phyloP scores from a whole-genome alignment of 2,113 vertebrate species.

The Pristiophorus japonicus region DNA sequence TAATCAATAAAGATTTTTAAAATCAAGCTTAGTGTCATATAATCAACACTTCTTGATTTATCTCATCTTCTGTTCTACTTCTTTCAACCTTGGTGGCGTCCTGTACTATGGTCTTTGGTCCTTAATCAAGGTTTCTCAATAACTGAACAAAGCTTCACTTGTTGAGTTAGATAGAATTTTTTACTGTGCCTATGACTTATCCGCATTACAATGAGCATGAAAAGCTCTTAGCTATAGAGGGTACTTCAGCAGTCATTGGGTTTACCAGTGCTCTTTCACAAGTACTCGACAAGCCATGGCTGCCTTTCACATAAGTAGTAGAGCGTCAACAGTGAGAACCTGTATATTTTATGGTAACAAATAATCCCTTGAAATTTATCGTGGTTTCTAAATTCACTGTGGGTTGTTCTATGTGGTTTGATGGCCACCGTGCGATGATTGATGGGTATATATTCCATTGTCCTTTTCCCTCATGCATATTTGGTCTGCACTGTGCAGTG shows the following conservation, averaged over 20 bases:
- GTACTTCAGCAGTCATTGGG: neutral
- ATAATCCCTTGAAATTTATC: neutral
- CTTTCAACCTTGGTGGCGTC: neutral
- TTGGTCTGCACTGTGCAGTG: neutral
- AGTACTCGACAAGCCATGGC: neutral
- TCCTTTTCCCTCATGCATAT: neutral
- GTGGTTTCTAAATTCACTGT: constrained; percentile 2
- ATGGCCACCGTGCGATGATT: neutral
- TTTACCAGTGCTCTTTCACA: neutral
- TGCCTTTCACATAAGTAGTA: neutral
- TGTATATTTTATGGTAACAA: neutral
- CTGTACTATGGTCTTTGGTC: neutral
- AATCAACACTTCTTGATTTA: neutral
- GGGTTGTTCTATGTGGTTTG: neutral
- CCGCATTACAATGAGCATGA: too few species aligned
- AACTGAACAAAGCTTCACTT: neutral
- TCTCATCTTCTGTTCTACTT: neutral
- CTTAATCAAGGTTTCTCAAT: neutral
- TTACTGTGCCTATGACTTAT: neutral
- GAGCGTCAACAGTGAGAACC: neutral
- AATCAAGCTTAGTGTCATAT: neutral
- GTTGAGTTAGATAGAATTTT: neutral
- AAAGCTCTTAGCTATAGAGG: neutral
- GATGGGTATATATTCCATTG: neutral
- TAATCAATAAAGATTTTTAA: neutral